Base-by-base conservation (phyloP, 1,140 invertebrate genomes). In the Zaprionus africanus region DNA sequence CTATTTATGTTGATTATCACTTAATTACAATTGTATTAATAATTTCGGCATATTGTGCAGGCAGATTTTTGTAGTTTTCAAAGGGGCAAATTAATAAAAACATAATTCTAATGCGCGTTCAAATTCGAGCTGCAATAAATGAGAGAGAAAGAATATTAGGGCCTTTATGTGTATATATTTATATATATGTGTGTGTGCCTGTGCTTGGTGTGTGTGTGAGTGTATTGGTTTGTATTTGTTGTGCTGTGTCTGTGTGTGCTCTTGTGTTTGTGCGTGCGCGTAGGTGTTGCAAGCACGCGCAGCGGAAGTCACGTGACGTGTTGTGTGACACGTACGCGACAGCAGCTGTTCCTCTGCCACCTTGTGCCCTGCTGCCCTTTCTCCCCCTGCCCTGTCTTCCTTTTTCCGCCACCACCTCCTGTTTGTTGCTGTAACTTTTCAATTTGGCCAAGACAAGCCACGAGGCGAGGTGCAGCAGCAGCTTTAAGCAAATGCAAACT, bases 291-390 rank as follows among this genome's bases (percentile, higher is more conserved):
- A 51, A 77, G 81, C 85, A 90, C 85, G 85, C 85, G 79, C 79
- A 71, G 64, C 85, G 85, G 85, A 90, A 90, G 79, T 90, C 85
- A 90, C 85, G 85, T 90, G 85, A 90, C 78, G 85, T 90, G 85
- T 90, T 90, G 78, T 85, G 85, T 85, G 85, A 88, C 84, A 88
- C 85, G 85, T 88, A 88, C 85, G 85, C 85, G 81, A 79, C 82
- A 76, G 82, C 83, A 78, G 77, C 56, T 49, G 67, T 17, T 62
- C n/a, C 46, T 31, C 57, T n/a, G 49, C 13, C 53, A 13, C 13
- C 51, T 58, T 28, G 11, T 57, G 36, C 53, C 41, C 59, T 19
- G 38, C 65, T 46, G 1, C 22, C n/a, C 7, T 19, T n/a, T n/a
- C n/a, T n/a, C n/a, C n/a, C 6, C 19, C 60, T n/a, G n/a, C 17